Conservation (phyloP, 2,113 vertebrate species). For the Melanostigma gelatinosum region DNA sequence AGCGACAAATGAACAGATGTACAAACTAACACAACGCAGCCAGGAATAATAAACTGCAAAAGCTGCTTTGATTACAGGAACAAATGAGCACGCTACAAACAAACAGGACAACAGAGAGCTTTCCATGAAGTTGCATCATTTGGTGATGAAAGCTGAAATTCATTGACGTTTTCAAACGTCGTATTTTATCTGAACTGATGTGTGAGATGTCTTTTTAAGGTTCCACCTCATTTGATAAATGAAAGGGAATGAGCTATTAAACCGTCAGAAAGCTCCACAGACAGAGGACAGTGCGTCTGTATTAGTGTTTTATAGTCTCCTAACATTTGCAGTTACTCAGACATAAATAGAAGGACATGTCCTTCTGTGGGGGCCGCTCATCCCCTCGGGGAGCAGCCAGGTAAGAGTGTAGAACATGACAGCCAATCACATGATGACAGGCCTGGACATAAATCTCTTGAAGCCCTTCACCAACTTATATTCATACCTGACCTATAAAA, state of each 20-base stretch:
- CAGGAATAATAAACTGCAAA: slow-evolving; percentile 5
- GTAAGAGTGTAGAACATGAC: slow-evolving; percentile 56
- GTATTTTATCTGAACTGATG: neutral
- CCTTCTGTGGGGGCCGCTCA: slow-evolving; percentile 28
- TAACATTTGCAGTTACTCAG: slow-evolving; percentile 20
- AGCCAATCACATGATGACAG: slow-evolving; percentile 47
- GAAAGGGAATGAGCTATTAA: slow-evolving; percentile 30
- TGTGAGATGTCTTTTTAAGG: neutral
- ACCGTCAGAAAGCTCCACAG: slow-evolving; percentile 5
- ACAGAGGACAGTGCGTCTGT: slow-evolving; percentile 6
- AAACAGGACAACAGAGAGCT: slow-evolving; percentile 2
- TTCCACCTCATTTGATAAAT: slow-evolving; percentile 1
- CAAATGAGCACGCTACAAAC: slow-evolving; percentile 30
- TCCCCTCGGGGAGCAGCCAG: slow-evolving; percentile 47
- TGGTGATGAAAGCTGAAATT: slow-evolving; percentile 20
- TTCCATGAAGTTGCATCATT: neutral
- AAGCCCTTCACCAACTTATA: slow-evolving; percentile 35
- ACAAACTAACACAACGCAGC: slow-evolving; percentile 2
- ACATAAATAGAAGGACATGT: slow-evolving; percentile 46
- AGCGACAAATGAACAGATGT: slow-evolving; percentile 33
- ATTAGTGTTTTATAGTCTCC: slow-evolving; percentile 29
- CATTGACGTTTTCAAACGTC: neutral
- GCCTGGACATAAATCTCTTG: slow-evolving; percentile 41
- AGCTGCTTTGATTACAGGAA: slow-evolving; percentile 26
- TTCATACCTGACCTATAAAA: slow-evolving; percentile 52